Evolutionary conservation across 2,113 vertebrate species (phyloP).

Genomic region (Poecilia latipinna): DNA sequence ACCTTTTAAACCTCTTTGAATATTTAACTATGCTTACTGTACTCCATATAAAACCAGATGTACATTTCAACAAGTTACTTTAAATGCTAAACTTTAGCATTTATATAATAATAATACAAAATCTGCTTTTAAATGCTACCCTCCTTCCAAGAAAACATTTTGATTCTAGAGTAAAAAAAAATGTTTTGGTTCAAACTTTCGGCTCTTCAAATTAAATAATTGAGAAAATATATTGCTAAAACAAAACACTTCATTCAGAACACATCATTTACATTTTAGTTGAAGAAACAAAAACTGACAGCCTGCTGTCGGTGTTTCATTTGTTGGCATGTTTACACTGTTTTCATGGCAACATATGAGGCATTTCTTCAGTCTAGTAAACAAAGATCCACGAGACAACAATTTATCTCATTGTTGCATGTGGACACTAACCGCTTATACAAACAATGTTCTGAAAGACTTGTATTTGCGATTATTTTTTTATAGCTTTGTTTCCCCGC

Average conservation of each 20-base stretch:
- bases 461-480: not conserved
- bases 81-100: no score
- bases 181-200: no score
- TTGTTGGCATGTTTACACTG: conserved; percentile 35
- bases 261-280: not conserved
- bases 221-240: not conserved
- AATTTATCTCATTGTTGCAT: not conserved
- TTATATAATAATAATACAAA: no score
- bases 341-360: not conserved
- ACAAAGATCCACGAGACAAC: conserved; percentile 2
- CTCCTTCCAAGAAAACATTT: no score
- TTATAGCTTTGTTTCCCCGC: not conserved
- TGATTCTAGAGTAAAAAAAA: no score
- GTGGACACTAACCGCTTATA: conserved; percentile 12
- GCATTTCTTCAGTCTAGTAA: conserved; percentile 19
- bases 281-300: not conserved
- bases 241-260: not conserved
- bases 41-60: no score
- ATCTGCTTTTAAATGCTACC: no score
- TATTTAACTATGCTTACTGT: no score
- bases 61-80: no score
- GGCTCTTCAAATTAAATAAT: no score
- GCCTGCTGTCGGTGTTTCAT: not conserved
- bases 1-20: no score
- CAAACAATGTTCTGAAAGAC: conserved; percentile 3